A percentile compares a stretch with the other conserved stretches of the same genome.
Conservation (phyloP, 2,888 invertebrate species). For the Calameuta pallipes region DNA sequence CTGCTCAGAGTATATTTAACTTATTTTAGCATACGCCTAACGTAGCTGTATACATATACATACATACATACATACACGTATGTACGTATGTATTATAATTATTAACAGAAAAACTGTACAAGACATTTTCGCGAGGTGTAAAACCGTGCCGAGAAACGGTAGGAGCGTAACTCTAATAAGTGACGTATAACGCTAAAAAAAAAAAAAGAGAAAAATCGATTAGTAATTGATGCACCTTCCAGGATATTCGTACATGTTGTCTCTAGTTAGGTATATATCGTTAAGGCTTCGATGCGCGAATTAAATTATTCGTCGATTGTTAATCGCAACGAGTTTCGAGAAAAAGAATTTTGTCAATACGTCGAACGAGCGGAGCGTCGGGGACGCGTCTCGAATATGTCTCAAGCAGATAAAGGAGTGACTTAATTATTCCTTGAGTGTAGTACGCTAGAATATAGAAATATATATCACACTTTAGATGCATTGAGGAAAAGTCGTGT, state of each 20-base stretch:
- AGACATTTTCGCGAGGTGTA: background rate
- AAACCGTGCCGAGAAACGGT: background rate
- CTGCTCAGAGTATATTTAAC: conserved; percentile 45
- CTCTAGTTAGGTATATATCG: conserved; percentile 53
- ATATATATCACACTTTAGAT: background rate
- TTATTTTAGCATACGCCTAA: conserved; percentile 60
- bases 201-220: background rate
- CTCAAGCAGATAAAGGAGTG: background rate
- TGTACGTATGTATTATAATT: background rate
- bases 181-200: conserved; percentile 12
- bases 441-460: background rate
- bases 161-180: background rate
- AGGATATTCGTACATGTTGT: conserved; percentile 54
- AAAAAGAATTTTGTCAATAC: background rate
- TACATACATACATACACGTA: background rate
- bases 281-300: conserved; percentile 21
- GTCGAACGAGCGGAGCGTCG: background rate
- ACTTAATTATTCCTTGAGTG: background rate
- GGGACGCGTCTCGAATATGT: background rate
- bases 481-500: background rate
- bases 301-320: background rate
- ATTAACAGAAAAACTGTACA: background rate
- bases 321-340: background rate
- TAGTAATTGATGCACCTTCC: conserved; percentile 47
- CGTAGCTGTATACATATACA: conserved; percentile 26